A percentile compares a stretch with the other conserved stretches of the same genome.
Evolutionary conservation across 2,113 vertebrate species (phyloP).

Genomic region (Corydoras maculifer): DNA sequence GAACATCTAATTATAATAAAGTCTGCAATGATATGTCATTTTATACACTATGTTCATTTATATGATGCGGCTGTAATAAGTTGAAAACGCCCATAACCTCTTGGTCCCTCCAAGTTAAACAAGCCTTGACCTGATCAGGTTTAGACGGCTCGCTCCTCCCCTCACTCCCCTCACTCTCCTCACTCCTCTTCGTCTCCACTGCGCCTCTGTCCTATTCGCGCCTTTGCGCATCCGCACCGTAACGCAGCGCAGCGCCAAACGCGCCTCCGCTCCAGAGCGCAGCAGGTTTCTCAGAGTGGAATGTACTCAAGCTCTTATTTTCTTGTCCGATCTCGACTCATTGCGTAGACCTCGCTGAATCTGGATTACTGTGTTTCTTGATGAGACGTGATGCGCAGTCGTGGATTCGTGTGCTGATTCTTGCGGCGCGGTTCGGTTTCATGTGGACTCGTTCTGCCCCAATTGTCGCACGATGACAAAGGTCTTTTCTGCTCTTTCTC

Average conservation of each 20-base stretch:
- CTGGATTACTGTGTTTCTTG: constrained; percentile 1
- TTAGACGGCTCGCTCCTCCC: too few species aligned
- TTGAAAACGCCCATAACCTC: background rate
- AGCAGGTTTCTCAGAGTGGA: background rate
- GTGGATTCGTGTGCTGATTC: constrained; percentile 42
- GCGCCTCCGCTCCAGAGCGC: background rate
- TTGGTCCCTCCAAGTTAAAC: background rate
- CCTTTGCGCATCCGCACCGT: background rate
- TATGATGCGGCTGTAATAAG: background rate
- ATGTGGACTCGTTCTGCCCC: constrained; percentile 42
- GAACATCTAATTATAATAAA: too few species aligned
- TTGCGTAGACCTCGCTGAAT: background rate
- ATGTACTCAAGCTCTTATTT: background rate
- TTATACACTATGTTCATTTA: too few species aligned
- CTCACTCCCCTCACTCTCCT: background rate
- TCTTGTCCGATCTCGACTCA: background rate
- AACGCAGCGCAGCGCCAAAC: background rate
- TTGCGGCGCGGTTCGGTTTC: constrained; percentile 45
- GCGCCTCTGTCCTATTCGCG: background rate
- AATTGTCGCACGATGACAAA: constrained; percentile 57
- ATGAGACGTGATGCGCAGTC: constrained; percentile 19
- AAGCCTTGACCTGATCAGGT: background rate
- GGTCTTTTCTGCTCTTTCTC: constrained; percentile 41
- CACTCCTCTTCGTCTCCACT: constrained; percentile 1
- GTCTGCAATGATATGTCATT: too few species aligned